Base-by-base conservation (phyloP, 2,797 vertebrate genomes). In the Artibeus jamaicensis region DNA sequence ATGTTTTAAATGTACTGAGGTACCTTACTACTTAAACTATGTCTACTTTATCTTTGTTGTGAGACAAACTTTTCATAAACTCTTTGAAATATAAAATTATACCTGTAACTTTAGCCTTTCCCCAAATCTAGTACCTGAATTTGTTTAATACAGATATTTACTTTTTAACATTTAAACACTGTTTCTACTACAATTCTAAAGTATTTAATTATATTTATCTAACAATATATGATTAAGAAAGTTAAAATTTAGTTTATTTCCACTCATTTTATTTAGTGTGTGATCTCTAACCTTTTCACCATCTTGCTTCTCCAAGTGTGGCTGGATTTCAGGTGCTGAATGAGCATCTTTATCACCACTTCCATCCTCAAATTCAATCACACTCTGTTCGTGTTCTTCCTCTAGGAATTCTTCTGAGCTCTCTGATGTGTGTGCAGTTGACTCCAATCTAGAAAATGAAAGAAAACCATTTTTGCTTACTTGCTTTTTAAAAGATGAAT, bases 361-460 rank as follows among this genome's bases (percentile, higher is more conserved):
- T 92, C 96, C 97, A 1, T 97, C 96, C 42, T 97, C 91, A 65
- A 92, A 94, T 70, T 98, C 97, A 78, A 22, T 22, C 89, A 95
- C 48, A 59, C 70, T 97, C 4, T 96, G 95, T 90, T 97, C 97
- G 1, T 86, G 50, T 83, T 98, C 93, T 91, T 98, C 98, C 90
- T 97, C 97, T 24, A 29, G 57, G 24, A 97, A 55, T 32, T 96
- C 98, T 96, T 98, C 98, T 93, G 98, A 97, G 44, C 92, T 98
- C 97, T 98, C 98, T 95, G 98, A 93, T 42, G 44, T 50, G 0
- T 1, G 84, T 39, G 95, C 44, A 95, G 91, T 78, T 87, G 83
- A 92, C 34, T 98, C 98, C 2, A 91, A 19, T 93, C 98, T 99
- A 83, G 29, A 77, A 94, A 83, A 92, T 21, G 83, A 70, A 91